phyloP scores from a whole-genome alignment of 2,797 vertebrate genomes.

The Menidia menidia region DNA sequence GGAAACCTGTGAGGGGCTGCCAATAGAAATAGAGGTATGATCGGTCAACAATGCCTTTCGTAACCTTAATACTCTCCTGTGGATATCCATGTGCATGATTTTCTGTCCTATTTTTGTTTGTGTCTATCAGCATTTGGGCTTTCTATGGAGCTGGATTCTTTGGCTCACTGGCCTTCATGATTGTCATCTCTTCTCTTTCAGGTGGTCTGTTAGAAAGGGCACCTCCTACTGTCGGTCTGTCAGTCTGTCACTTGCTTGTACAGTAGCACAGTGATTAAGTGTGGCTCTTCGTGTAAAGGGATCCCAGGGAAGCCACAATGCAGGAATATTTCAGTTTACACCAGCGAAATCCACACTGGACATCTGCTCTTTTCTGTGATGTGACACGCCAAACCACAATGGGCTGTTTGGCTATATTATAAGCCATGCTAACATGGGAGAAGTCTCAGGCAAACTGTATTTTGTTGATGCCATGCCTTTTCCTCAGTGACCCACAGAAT shows the following conservation, averaged over 20 bases:
- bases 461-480: neutral
- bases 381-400: neutral
- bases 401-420: neutral
- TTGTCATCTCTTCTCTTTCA: constrained; percentile 27
- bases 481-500: too few species aligned
- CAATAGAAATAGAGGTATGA: constrained; percentile 68
- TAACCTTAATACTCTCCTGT: constrained; percentile 57
- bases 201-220: constrained; percentile 6
- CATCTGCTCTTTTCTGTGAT: neutral
- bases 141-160: neutral
- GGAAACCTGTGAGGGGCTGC: constrained; percentile 34
- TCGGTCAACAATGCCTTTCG: constrained; percentile 73
- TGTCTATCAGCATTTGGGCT: constrained; percentile 34
- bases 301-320: constrained; percentile 4
- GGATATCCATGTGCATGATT: constrained; percentile 35
- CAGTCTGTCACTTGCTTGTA: constrained; percentile 46
- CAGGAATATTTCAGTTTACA: constrained; percentile 19
- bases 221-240: constrained; percentile 14
- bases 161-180: neutral
- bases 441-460: neutral
- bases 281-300: constrained; percentile 9
- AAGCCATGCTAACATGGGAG: neutral
- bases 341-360: neutral
- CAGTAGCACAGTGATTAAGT: constrained; percentile 27
- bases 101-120: constrained; percentile 55